A percentile compares a stretch with the other conserved stretches of the same genome.
phyloP scores from a whole-genome alignment of 30 jellyfish, hydroid and myxozoan species.

The Aurelia aurita region DNA sequence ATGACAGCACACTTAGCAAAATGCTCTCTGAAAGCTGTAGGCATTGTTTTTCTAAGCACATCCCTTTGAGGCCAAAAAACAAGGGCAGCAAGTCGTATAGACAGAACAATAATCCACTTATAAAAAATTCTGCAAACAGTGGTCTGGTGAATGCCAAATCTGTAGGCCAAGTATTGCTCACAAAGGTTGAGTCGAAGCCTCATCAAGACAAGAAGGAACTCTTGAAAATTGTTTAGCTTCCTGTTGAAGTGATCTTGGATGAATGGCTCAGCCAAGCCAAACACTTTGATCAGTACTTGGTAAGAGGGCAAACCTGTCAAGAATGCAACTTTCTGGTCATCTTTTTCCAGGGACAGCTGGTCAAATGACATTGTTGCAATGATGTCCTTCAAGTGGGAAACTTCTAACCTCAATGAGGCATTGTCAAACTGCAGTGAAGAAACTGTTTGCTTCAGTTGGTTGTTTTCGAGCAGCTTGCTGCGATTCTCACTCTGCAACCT shows the following conservation, averaged over 20 bases:
- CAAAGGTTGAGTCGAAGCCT: too few species aligned
- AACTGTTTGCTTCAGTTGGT: not conserved
- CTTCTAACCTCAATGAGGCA: not conserved
- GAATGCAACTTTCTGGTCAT: not conserved
- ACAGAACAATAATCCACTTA: too few species aligned
- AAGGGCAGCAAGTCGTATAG: too few species aligned
- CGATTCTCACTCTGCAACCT: not conserved
- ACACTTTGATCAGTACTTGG: not conserved
- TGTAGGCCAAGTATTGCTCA: too few species aligned
- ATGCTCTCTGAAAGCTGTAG: conserved; percentile 10
- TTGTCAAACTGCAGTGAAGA: not conserved
- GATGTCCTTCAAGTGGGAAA: not conserved
- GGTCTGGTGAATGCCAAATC: too few species aligned
- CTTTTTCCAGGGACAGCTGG: not conserved
- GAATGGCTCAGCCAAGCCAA: not conserved
- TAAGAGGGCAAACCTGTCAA: not conserved
- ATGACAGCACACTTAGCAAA: conserved; percentile 13
- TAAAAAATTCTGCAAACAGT: too few species aligned
- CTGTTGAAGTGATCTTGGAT: not conserved
- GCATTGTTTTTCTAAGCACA: conserved; percentile 21
- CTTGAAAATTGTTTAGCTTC: too few species aligned
- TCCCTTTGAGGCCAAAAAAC: conserved; percentile 33
- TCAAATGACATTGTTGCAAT: not conserved
- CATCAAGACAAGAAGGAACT: too few species aligned
- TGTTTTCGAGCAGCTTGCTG: too few species aligned